A percentile compares a stretch with the other conserved stretches of the same genome.
Conservation (phyloP, 2,797 vertebrate species). For the Taeniopygia guttata region DNA sequence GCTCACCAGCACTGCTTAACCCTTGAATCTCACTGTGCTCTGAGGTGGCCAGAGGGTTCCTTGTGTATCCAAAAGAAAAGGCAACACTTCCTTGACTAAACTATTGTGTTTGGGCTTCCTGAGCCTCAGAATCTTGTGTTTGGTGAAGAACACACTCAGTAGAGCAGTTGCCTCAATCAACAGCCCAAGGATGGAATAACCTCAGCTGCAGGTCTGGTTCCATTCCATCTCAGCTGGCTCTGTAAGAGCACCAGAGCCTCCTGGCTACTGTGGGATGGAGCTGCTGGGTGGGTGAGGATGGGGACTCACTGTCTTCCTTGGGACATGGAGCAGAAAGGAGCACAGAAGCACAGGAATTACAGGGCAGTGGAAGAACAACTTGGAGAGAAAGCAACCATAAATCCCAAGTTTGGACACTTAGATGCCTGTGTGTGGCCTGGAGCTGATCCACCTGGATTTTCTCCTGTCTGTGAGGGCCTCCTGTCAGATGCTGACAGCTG, state of each 20-base stretch:
- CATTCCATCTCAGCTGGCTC: not conserved
- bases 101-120: not conserved
- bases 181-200: not conserved
- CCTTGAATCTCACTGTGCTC: not conserved
- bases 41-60: not conserved
- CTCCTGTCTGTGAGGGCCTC: not conserved
- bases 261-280: not conserved
- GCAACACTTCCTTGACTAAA: not conserved
- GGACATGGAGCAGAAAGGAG: not conserved
- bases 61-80: not conserved
- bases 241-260: not conserved
- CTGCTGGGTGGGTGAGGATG: not conserved
- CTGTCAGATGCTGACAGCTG: not conserved
- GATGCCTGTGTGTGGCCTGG: not conserved
- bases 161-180: not conserved
- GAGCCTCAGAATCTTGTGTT: not conserved
- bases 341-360: not conserved
- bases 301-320: not conserved
- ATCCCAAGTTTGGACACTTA: not conserved
- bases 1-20: not conserved
- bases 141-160: not conserved
- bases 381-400: accelerated
- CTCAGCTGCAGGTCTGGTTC: not conserved
- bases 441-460: not conserved
- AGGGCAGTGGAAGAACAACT: not conserved